Evolutionary conservation across 2,797 vertebrate species (phyloP), one percentile per base, ranked within the genome.

Genomic region (Hapalemur alaotrensis): DNA sequence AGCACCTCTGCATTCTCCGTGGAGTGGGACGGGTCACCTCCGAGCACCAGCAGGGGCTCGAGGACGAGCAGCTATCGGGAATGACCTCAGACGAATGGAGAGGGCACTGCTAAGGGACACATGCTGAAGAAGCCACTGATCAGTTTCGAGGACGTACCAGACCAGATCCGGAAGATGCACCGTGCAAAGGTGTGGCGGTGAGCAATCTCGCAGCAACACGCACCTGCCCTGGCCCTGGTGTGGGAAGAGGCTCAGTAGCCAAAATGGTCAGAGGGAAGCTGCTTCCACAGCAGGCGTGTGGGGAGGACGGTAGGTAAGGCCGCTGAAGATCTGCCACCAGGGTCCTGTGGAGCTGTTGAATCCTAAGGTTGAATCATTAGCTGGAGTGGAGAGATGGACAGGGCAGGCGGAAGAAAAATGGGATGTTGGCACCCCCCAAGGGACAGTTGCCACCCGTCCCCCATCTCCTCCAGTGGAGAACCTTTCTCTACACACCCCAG

Each of bases 171-270:
- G 57, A 48, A 69, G 7, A 10, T 1, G 35, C 7, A 4, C 7
- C 4, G 14, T 81, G 13, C n/a, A 46, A 65, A 28, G 41, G 15
- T 15, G 18, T 4, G 4, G 46, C 2, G 0, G 0, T 7, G n/a
- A 2, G 11, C 2, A 28, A 3, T 15, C n/a, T 86, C 72, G 63
- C 23, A 69, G 43, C 50, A 46, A 23, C 0, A 0, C 43, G 23
- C 38, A 20, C 4, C 63, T 7, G 5, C 59, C 5, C 30, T 3
- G 13, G 11, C 23, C 6, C 22, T 18, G 13, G 25, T 8, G 20
- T 6, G 15, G 23, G 12, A 25, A 18, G 80, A 46, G 41, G 52
- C n/a, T 54, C 18, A 35, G 14, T 1, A 22, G 43, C 8, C 11
- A 8, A 61, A 52, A 30, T 15, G 4, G 13, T 23, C 14, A 11